A percentile compares a stretch with the other conserved stretches of the same genome.
phyloP scores from a whole-genome alignment of 1,140 invertebrate genomes.

The Platyscapa corneri region DNA sequence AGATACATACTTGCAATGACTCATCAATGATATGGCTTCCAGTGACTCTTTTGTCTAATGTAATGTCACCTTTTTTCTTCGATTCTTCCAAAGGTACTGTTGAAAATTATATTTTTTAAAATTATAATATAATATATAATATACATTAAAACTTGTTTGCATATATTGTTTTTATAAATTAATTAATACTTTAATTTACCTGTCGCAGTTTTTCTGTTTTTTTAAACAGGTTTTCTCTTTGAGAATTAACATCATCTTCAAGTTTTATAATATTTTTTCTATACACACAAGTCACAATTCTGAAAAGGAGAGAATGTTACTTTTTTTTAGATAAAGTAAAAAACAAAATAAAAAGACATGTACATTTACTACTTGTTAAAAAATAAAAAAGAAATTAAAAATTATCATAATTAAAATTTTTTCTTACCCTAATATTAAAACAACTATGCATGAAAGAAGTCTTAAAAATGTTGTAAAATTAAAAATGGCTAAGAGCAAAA shows the following conservation, averaged over 20 bases:
- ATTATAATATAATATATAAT: too few species aligned
- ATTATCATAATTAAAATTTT: not conserved
- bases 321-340: not conserved
- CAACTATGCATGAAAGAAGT: constrained; percentile 63
- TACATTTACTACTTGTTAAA: not conserved
- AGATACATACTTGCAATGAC: constrained; percentile 76
- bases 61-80: constrained; percentile 67
- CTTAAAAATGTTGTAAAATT: constrained; percentile 67
- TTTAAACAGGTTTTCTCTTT: constrained; percentile 70
- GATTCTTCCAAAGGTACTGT: constrained; percentile 66
- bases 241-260: constrained; percentile 66
- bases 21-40: constrained; percentile 83
- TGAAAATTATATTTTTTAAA: constrained; percentile 2
- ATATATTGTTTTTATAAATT: not conserved
- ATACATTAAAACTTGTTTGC: not conserved
- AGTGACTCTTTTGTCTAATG: constrained; percentile 77
- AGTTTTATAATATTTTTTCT: constrained; percentile 66
- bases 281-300: constrained; percentile 69
- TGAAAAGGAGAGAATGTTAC: constrained; percentile 54
- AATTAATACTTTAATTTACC: constrained; percentile 56
- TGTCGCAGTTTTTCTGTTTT: constrained; percentile 71
- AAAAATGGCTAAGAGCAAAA: constrained; percentile 66
- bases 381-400: too few species aligned
- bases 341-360: not conserved
- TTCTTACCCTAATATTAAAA: constrained; percentile 69